Evolutionary conservation across 2,888 invertebrate species (phyloP).

Genomic region (Liodrosophila aerea): DNA sequence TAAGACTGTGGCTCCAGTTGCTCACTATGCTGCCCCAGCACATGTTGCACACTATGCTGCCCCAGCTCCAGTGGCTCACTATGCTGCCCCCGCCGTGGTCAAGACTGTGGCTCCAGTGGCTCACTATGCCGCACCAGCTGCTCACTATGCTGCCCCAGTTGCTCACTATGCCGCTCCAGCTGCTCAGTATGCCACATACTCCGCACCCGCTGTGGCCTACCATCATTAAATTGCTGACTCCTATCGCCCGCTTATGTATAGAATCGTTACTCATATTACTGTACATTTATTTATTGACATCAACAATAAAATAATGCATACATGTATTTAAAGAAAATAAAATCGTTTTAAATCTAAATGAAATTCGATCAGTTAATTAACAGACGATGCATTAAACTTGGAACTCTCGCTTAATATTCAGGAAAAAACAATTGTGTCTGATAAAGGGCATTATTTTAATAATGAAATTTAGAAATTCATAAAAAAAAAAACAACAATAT

Average conservation of each 20-base stretch:
- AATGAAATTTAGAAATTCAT: no score
- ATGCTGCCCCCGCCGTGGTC: constrained; percentile 37
- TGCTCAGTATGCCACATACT: constrained; percentile 39
- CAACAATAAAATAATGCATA: constrained; percentile 71
- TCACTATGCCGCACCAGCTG: constrained; percentile 52
- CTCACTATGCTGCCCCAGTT: constrained; percentile 41
- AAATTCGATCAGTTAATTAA: no score
- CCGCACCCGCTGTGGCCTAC: constrained; percentile 59
- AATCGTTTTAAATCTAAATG: no score
- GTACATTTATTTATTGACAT: constrained; percentile 75
- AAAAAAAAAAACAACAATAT: no score
- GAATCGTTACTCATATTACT: constrained; percentile 62
- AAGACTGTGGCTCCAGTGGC: constrained; percentile 27
- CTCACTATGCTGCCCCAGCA: constrained; percentile 38
- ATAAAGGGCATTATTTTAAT: no score
- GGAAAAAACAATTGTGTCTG: no score
- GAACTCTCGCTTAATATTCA: no score
- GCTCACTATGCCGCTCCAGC: constrained; percentile 51
- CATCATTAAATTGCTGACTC: constrained; percentile 58
- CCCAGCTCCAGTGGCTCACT: constrained; percentile 44
- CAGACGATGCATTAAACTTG: not conserved
- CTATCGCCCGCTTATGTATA: constrained; percentile 31
- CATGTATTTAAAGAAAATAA: constrained; percentile 36
- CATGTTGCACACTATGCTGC: constrained; percentile 52
- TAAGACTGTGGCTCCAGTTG: constrained; percentile 31